Percentiles rank a stretch among this genome's conserved stretches.
Evolutionary conservation across 2,888 invertebrate genomes (phyloP).

Genomic region (Julus scandinavius): DNA sequence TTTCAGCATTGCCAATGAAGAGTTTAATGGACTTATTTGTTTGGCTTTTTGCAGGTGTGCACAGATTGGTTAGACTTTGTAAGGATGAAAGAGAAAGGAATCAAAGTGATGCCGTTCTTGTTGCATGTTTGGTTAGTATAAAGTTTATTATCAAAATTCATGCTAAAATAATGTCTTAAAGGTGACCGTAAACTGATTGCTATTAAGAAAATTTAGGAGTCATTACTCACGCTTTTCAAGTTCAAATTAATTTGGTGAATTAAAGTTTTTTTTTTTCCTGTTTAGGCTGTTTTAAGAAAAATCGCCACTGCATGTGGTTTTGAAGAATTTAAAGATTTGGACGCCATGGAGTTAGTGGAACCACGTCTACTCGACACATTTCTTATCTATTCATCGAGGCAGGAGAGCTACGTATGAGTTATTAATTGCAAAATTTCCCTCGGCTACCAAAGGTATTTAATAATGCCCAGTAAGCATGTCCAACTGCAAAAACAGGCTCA

Average conservation of each 20-base stretch:
- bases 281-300: constrained; percentile 75
- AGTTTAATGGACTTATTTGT: not conserved
- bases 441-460: constrained; percentile 24
- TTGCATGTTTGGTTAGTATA: constrained; percentile 73
- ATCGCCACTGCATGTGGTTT: constrained; percentile 72
- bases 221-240: not conserved
- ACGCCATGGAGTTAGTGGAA: constrained; percentile 78
- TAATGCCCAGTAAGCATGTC: not conserved
- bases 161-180: not conserved
- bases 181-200: not conserved
- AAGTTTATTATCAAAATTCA: not conserved
- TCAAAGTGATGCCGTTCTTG: constrained; percentile 75
- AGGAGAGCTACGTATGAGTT: constrained; percentile 79
- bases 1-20: not conserved
- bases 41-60: constrained; percentile 63
- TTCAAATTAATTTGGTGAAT: not conserved
- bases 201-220: not conserved
- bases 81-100: constrained; percentile 73
- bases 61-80: constrained; percentile 74
- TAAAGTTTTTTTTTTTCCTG: not conserved
- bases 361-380: constrained; percentile 82
- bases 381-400: constrained; percentile 80
- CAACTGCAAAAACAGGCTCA: not conserved
- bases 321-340: constrained; percentile 69
- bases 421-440: not conserved